A percentile compares a stretch with the other conserved stretches of the same genome.
Conservation (phyloP, 1,140 invertebrate species). For the Brachionus plicatilis region DNA sequence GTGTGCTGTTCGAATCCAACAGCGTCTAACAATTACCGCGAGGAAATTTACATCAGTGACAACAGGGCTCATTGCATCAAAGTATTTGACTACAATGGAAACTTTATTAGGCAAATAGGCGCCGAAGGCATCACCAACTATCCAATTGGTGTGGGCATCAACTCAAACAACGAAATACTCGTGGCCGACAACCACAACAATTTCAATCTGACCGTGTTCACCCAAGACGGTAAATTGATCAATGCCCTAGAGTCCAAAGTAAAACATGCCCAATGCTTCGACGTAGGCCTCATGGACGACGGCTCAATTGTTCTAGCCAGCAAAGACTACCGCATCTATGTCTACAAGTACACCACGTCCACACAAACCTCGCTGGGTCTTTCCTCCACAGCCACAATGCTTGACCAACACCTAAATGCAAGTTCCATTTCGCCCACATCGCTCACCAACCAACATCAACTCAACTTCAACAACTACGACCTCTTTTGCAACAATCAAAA, state of each 20-base stretch:
- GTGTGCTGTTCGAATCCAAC: constrained; percentile 64
- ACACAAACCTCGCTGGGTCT: not conserved
- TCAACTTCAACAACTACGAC: not conserved
- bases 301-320: constrained; percentile 96
- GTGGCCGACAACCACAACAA: constrained; percentile 99
- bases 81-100: constrained; percentile 98
- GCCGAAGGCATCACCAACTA: constrained; percentile 98
- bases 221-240: constrained; percentile 82
- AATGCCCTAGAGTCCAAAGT: constrained; percentile 98
- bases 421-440: not conserved
- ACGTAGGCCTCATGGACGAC: constrained; percentile 97
- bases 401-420: not conserved
- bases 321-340: constrained; percentile 96
- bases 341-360: constrained; percentile 62
- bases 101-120: constrained; percentile 90
- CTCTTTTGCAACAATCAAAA: not conserved
- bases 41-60: constrained; percentile 99
- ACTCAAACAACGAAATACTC: constrained; percentile 86
- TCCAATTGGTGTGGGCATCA: constrained; percentile 97
- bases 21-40: constrained; percentile 74
- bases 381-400: not conserved
- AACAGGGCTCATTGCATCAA: constrained; percentile 98
- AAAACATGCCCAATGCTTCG: constrained; percentile 98
- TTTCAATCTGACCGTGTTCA: constrained; percentile 90
- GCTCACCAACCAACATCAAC: not conserved